Base-by-base conservation (phyloP, 2,888 invertebrate species). In the Ethmia dodecea region DNA sequence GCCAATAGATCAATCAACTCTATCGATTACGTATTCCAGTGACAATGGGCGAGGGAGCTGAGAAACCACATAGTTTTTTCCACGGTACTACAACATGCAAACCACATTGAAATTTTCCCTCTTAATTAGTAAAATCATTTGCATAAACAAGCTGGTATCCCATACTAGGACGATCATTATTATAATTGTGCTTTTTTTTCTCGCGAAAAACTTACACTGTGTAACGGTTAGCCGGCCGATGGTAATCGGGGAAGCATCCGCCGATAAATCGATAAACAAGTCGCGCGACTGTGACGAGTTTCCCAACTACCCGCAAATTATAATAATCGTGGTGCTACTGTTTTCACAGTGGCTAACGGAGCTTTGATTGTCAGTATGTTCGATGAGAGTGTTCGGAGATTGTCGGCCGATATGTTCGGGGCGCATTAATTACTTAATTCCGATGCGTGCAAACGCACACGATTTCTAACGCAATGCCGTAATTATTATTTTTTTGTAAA, bases 111-210 rank as follows among this genome's bases (percentile, higher is more conserved):
- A 75, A 79, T 70, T 72, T 67, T 78, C 75, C 72, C 70, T 73
- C 62, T 67, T 81, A 83, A 81, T 84, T 79, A 83, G 75, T 73
- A 50, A 56, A 58, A 59, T 47, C 47, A 83, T 86, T 83, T 80
- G 74, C 86, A 86, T 84, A 69, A 60, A 72, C 77, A 77, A 80
- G 72, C 52, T 58, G 56, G 61, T 52, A 74, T 71, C 70, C 80
- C 79, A 80, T 83, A 80, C 69, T 77, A 70, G 81, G 81, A 72
- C 72, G 68, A 71, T 71, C 68, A 80, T 80, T 80, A 81, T 74
- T 68, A 76, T 81, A 84, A 83, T 80, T 79, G 70, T 78, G 59
- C 50, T 61, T 66, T 75, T 76, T 76, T 79, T 77, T 71, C 68
- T 69, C 67, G 70, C 70, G 73, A 73, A 79, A 78, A 83, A 75